A percentile compares a stretch with the other conserved stretches of the same genome.
phyloP scores from a whole-genome alignment of 2,797 vertebrate species.

The Coreius guichenoti region DNA sequence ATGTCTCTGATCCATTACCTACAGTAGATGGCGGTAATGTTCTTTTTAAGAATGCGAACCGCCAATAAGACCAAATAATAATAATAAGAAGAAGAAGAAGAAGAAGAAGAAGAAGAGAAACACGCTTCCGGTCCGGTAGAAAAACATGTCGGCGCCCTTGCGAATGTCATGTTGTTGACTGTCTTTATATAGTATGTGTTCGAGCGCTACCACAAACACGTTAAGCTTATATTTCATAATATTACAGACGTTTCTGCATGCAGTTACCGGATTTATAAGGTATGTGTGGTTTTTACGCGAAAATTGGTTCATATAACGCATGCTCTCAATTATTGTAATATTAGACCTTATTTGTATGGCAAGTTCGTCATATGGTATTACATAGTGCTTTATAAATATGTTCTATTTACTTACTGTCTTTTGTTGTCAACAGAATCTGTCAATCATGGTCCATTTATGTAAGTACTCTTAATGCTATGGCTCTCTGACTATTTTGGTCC shows the following conservation, averaged over 20 bases:
- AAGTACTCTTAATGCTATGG: not conserved
- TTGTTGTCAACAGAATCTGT: not conserved
- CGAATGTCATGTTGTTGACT: slow-evolving; percentile 71
- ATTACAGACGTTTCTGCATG: not conserved
- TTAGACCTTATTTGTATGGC: not conserved
- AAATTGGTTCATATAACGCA: not conserved
- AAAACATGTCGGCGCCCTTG: slow-evolving; percentile 77
- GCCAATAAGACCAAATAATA: not conserved
- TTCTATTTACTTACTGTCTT: not conserved
- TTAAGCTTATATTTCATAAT: not conserved
- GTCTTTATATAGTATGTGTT: not conserved
- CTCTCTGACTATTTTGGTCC: too few relatives aligned
- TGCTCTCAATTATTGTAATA: not conserved
- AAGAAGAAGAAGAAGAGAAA: too few relatives aligned
- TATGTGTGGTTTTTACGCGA: not conserved
- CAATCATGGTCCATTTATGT: slow-evolving; percentile 81
- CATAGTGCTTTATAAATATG: not conserved
- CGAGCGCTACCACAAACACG: not conserved
- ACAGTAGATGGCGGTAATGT: not conserved
- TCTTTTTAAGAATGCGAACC: not conserved
- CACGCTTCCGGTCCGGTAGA: not conserved
- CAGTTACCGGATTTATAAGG: slow-evolving; percentile 28
- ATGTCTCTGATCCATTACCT: too few relatives aligned
- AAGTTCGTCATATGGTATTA: too few relatives aligned
- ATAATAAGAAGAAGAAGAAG: too few relatives aligned